Conservation (phyloP, 30 jellyfish, hydroid and myxozoan genomes). For the Cassiopea xamachana region DNA sequence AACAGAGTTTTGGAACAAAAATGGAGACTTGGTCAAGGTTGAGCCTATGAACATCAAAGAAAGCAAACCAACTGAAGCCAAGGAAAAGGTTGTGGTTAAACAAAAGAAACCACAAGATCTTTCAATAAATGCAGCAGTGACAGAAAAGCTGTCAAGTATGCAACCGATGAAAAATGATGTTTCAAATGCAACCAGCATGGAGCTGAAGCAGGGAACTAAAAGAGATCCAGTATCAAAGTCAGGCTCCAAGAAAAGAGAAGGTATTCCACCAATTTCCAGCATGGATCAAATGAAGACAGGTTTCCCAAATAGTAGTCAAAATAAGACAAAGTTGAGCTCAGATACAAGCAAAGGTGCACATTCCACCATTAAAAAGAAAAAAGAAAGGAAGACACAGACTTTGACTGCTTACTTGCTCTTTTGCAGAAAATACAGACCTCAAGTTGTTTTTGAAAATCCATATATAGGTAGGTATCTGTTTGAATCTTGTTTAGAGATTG, state of each 20-base stretch:
- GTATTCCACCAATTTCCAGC: background rate
- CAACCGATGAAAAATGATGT: background rate
- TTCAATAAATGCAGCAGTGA: background rate
- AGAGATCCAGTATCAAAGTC: background rate
- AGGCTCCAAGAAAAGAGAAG: background rate
- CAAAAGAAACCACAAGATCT: background rate
- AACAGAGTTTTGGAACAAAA: conserved; percentile 75
- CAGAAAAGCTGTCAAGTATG: background rate
- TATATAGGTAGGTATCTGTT: conserved; percentile 63
- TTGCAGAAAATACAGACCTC: conserved; percentile 89
- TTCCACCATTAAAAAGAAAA: conserved; percentile 33
- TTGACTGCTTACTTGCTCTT: conserved; percentile 88
- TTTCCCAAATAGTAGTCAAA: background rate
- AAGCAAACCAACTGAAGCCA: background rate
- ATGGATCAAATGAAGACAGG: background rate
- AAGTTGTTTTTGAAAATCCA: conserved; percentile 76
- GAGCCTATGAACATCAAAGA: conserved; percentile 67
- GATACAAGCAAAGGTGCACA: background rate
- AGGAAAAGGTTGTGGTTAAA: background rate
- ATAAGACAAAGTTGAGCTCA: background rate
- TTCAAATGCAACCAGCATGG: background rate
- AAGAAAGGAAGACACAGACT: conserved; percentile 92
- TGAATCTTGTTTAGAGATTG: background rate
- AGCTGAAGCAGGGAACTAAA: background rate
- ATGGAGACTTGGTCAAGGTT: conserved; percentile 78